phyloP scores from a whole-genome alignment of 2,888 invertebrate genomes.

The Allolobophora icterica region DNA sequence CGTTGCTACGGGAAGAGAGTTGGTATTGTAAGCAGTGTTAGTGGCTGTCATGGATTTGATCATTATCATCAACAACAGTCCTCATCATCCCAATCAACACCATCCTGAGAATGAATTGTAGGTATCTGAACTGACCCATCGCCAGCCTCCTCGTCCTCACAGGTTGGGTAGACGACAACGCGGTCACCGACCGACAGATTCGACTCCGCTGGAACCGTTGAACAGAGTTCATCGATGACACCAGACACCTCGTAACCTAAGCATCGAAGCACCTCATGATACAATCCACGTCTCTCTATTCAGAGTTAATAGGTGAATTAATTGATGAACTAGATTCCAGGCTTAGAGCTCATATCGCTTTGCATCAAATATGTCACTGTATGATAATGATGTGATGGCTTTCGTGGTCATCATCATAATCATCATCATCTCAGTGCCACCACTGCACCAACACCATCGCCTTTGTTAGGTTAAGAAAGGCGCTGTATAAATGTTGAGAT shows the following conservation, averaged over 20 bases:
- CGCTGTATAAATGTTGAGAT: too few species aligned
- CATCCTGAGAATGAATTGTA: neutral
- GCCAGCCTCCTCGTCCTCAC: slow-evolving; percentile 42
- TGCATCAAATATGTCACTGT: neutral
- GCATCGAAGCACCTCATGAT: neutral
- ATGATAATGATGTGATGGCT: neutral
- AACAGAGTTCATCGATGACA: slow-evolving; percentile 65
- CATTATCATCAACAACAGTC: too few species aligned
- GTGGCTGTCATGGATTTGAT: too few species aligned
- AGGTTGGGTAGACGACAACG: slow-evolving; percentile 65
- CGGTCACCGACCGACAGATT: slow-evolving; percentile 65
- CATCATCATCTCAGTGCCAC: too few species aligned
- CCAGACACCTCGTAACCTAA: slow-evolving; percentile 68
- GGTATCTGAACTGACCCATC: slow-evolving; percentile 30
- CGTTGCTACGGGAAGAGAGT: too few species aligned
- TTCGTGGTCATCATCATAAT: too few species aligned
- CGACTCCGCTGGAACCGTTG: slow-evolving; percentile 58
- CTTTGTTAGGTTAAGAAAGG: too few species aligned
- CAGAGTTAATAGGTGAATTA: too few species aligned
- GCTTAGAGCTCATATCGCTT: neutral
- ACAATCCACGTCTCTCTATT: too few species aligned
- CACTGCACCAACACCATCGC: too few species aligned
- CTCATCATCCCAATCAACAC: too few species aligned
- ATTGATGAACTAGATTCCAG: neutral
- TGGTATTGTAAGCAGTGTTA: too few species aligned